Evolutionary conservation across 1,140 invertebrate species (phyloP).

Genomic region (Drosophila suzukii): DNA sequence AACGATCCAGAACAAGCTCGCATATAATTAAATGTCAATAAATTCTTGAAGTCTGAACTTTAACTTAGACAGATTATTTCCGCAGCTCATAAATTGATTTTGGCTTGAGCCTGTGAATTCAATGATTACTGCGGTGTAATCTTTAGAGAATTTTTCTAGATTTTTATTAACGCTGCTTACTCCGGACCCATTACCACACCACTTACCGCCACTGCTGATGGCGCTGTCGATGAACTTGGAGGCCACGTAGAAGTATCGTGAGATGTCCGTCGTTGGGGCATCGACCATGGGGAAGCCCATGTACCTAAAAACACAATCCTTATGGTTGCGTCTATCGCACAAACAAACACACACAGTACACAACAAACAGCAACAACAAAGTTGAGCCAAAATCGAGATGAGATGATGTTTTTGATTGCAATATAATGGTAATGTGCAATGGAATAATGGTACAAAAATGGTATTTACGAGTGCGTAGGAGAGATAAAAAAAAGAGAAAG

Average conservation of each 20-base stretch:
- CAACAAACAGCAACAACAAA: conserved; percentile 50
- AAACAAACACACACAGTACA: conserved; percentile 17
- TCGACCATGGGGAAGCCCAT: conserved; percentile 92
- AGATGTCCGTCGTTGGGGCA: conserved; percentile 90
- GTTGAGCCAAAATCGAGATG: conserved; percentile 28
- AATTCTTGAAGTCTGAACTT: no score
- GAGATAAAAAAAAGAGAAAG: conserved; percentile 23
- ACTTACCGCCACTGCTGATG: conserved; percentile 88
- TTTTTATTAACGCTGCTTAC: conserved; percentile 1
- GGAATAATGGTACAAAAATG: conserved; percentile 9
- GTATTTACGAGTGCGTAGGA: conserved; percentile 13
- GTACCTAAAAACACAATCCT: conserved; percentile 86
- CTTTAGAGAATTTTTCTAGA: no score
- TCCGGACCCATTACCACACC: conserved; percentile 1
- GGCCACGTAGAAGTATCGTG: conserved; percentile 90
- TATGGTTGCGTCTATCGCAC: conserved; percentile 76
- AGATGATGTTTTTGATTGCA: conserved; percentile 15
- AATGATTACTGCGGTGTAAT: no score
- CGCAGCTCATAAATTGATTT: no score
- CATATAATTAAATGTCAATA: no score
- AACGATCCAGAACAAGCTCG: background rate
- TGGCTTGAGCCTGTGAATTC: no score
- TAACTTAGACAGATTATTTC: no score
- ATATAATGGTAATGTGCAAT: conserved; percentile 5
- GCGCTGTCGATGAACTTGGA: conserved; percentile 93